Base-by-base conservation (phyloP, 1,140 invertebrate species). In the Aporrectodea caliginosa region DNA sequence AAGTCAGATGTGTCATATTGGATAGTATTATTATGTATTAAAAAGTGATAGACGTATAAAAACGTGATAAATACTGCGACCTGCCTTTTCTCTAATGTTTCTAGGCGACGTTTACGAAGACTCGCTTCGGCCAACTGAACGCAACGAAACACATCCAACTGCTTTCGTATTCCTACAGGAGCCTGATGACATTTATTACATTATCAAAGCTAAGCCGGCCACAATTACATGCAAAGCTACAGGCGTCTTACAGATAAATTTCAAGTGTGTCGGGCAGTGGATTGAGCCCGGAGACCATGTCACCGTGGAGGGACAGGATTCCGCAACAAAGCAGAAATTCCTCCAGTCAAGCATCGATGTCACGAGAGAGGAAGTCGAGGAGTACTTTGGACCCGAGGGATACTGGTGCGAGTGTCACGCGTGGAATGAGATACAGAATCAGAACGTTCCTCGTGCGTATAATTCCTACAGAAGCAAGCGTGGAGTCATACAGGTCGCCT, bases 391-490 rank as follows among this genome's bases (percentile, higher is more conserved):
- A 73, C 92, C 92, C 82, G 93, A 95, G 74, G 92, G 93, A 83
- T 89, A 87, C 88, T 93, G 93, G 83, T 97, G 95, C 88, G 92
- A 94, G 77, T 97, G 95, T 87, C 91, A 93, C 81, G 95, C 95
- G 6, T 95, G 93, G 93, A 84, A 85, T 73, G 81, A 75, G 27
- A 80, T 80, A 14, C 77, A 82, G 2, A 83, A 81, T 14, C 29
- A 34, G 31, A 35, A 34, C 16, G 30, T 27, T 92, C 92, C 81
- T 91, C 91, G 76, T 89, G 91, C 81, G 91, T 91, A 77, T 89
- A 91, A 81, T 91, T 92, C 2, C 82, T 92, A 1, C 81, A 92
- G 92, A 84, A 96, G 94, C 87, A 93, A 93, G 84, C 90, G 92
- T 0, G 94, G 94, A 58, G 91, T 91, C 32, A 91, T 97, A n/a